phyloP scores from a whole-genome alignment of 2,888 invertebrate species.

The Diabrotica balteata region DNA sequence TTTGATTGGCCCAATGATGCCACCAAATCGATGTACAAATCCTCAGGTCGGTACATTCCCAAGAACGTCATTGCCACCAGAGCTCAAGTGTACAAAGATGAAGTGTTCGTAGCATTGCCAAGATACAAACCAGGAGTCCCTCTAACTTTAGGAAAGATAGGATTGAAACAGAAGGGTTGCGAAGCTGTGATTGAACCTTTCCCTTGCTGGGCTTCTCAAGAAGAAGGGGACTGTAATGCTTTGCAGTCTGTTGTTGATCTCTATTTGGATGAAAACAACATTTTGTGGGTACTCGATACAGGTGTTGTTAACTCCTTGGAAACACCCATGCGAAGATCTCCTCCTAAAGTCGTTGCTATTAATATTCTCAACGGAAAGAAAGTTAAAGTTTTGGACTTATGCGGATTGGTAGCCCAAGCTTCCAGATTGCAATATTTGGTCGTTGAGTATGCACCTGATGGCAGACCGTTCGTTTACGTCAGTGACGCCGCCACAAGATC shows the following conservation, averaged over 20 bases:
- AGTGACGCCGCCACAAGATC: conserved; percentile 62
- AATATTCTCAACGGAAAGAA: conserved; percentile 66
- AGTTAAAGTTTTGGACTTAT: conserved; percentile 64
- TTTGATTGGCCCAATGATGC: conserved; percentile 53
- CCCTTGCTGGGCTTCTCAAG: conserved; percentile 74
- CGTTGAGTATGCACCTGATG: conserved; percentile 65
- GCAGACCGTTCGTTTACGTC: conserved; percentile 60
- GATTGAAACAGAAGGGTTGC: conserved; percentile 63
- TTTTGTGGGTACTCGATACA: conserved; percentile 68
- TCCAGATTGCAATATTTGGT: conserved; percentile 64
- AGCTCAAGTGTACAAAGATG: conserved; percentile 66
- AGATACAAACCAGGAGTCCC: conserved; percentile 69
- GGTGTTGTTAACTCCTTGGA: conserved; percentile 68
- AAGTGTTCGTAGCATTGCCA: conserved; percentile 67
- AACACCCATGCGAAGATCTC: conserved; percentile 65
- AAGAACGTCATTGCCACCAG: conserved; percentile 69
- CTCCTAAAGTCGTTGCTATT: conserved; percentile 69
- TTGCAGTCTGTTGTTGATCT: conserved; percentile 75
- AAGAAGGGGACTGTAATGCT: conserved; percentile 73
- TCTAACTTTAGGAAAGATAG: conserved; percentile 66
- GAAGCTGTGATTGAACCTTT: conserved; percentile 66
- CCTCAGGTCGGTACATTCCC: conserved; percentile 65
- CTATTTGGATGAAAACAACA: conserved; percentile 66
- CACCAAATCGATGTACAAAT: conserved; percentile 66
- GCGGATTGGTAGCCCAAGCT: conserved; percentile 27